A percentile compares a stretch with the other conserved stretches of the same genome.
Conservation (phyloP, 2,113 vertebrate genomes). For the Shinisaurus crocodilurus region DNA sequence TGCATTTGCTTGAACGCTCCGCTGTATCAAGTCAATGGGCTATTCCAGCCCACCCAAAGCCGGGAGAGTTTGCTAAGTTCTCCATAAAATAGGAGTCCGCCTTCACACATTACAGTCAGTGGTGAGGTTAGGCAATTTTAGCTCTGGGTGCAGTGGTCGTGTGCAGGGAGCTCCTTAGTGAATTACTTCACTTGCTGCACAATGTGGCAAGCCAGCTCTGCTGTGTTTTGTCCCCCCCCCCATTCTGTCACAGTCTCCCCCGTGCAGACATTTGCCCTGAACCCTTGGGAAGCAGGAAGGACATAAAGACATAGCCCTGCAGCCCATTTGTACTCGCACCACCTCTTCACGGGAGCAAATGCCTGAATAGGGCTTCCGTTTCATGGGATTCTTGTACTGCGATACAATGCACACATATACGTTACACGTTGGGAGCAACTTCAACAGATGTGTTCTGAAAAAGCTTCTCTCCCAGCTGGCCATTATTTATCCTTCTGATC, state of each 20-base stretch:
- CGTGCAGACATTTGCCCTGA: neutral
- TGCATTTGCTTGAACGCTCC: too few species aligned
- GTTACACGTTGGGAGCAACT: neutral
- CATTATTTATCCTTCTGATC: constrained; percentile 28
- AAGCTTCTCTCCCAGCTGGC: neutral
- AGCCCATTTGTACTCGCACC: neutral
- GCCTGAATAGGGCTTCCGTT: neutral
- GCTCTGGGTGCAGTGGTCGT: neutral
- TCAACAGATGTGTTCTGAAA: constrained; percentile 10
- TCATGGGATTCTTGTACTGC: neutral
- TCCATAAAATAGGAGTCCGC: neutral
- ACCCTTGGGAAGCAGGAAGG: neutral
- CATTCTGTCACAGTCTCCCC: too few species aligned
- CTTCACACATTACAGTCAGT: neutral
- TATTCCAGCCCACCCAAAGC: too few species aligned
- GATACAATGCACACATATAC: neutral
- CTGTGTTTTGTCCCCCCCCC: too few species aligned
- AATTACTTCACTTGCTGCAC: too few species aligned
- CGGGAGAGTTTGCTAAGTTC: too few species aligned
- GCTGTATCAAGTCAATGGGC: too few species aligned
- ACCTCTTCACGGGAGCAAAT: neutral
- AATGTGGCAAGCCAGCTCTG: too few species aligned
- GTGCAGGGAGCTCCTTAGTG: neutral
- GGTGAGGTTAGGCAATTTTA: neutral
- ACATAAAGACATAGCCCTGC: neutral